Evolutionary conservation across 2,113 vertebrate genomes (phyloP).

Genomic region (Barbus barbus): DNA sequence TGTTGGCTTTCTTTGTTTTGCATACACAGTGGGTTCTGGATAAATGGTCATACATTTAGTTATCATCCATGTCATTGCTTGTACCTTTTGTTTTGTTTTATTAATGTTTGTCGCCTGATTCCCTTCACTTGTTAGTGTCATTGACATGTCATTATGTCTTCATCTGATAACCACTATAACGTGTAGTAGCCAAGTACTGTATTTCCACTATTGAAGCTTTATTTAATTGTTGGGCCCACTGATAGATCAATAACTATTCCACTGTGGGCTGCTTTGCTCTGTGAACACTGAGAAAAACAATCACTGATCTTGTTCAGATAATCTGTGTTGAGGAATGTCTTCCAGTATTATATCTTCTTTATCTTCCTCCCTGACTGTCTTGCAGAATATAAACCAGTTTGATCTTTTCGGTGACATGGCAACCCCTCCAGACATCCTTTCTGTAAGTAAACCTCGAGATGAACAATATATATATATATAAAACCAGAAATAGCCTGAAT

Average conservation of each 20-base stretch:
- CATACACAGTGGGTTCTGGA: not conserved
- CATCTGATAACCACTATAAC: not conserved
- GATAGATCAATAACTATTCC: not conserved
- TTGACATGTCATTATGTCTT: not conserved
- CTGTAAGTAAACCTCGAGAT: slow-evolving; percentile 79
- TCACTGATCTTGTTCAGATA: not conserved
- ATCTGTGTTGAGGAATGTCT: not conserved
- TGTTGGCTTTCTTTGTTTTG: not conserved
- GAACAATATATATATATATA: not conserved
- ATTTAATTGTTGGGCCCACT: not conserved
- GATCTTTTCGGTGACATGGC: slow-evolving; percentile 99
- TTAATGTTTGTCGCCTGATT: not conserved
- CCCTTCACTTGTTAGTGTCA: not conserved
- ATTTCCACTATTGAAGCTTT: not conserved
- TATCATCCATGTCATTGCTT: not conserved
- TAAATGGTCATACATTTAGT: not conserved
- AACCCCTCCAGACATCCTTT: slow-evolving; percentile 92
- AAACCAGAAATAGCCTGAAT: too few species aligned
- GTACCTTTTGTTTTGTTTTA: not conserved
- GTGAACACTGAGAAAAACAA: not conserved
- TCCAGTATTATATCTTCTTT: not conserved
- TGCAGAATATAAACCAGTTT: slow-evolving; percentile 97
- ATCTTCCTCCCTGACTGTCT: slow-evolving; percentile 15
- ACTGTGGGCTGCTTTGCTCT: not conserved
- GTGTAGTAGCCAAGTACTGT: not conserved